Conservation (phyloP, 2,113 vertebrate genomes). For the Neotoma lepida region DNA sequence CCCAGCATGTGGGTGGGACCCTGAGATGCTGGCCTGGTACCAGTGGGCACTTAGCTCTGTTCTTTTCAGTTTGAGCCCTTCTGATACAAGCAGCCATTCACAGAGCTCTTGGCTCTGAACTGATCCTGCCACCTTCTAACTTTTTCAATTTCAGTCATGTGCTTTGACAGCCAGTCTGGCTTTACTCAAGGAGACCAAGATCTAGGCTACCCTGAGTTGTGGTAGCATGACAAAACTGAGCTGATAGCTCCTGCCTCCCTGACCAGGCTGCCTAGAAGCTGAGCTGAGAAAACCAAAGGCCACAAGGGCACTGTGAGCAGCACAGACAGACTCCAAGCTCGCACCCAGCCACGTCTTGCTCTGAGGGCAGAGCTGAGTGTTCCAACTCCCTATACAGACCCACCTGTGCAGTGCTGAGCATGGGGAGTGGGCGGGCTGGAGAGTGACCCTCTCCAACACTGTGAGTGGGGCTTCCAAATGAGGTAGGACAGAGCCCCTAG, state of each 20-base stretch:
- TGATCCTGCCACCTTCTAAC: background rate
- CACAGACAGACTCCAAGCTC: background rate
- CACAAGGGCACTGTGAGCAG: accelerated
- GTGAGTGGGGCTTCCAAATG: background rate
- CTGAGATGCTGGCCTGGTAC: background rate
- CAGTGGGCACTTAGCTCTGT: accelerated
- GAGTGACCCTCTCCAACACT: no score
- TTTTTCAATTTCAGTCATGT: background rate
- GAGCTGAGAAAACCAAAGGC: background rate
- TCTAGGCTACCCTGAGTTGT: background rate
- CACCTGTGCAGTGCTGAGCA: background rate
- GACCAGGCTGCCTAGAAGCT: background rate
- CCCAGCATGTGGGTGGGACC: background rate
- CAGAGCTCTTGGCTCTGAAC: background rate
- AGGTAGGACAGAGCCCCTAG: background rate
- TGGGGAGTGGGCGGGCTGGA: background rate
- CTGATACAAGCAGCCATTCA: background rate
- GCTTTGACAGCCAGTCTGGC: background rate
- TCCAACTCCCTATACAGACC: background rate
- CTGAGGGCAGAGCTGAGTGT: background rate
- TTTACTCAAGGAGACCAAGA: background rate
- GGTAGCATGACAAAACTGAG: background rate
- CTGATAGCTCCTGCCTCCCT: background rate
- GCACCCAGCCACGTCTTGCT: background rate
- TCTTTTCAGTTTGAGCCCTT: no score